These are phyloP conservation scores for Monarcha castaneiventris DNA, from an alignment of 2,113 vertebrate genomes.

Conservation along the genomic window DNA sequence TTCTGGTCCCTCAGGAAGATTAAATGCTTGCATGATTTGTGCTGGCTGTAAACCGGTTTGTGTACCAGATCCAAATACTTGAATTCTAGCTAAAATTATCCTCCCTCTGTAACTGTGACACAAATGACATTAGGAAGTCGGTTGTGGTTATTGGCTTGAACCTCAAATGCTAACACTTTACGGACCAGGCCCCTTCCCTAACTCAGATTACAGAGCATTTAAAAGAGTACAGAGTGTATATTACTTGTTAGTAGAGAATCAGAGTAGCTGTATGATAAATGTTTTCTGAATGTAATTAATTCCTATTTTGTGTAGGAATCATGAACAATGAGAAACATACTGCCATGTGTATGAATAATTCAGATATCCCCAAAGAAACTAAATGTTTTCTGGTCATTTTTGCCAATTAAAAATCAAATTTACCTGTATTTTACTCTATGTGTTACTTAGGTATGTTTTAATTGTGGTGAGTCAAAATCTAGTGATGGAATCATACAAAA, in stretches of 20 bases:
- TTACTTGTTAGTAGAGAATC: neutral
- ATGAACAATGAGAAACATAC: neutral
- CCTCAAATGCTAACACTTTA: neutral
- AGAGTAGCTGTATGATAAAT: neutral
- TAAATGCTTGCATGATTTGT: slow-evolving; percentile 5
- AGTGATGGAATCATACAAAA: neutral
- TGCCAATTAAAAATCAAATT: neutral
- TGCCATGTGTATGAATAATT: neutral
- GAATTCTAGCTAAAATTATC: neutral
- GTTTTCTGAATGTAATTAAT: neutral
- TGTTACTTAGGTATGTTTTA: neutral
- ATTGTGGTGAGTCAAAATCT: neutral
- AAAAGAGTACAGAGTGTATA: neutral
- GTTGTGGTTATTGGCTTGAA: neutral
- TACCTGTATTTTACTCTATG: neutral
- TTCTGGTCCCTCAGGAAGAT: neutral
- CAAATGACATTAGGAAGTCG: neutral
- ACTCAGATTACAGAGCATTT: neutral
- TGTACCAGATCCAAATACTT: neutral
- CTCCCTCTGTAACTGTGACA: neutral
- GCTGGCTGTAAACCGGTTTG: neutral
- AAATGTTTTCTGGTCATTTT: neutral
- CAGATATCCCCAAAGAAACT: neutral
- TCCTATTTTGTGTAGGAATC: neutral
- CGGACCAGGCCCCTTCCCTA: rapidly evolving